Evolutionary conservation across 2,797 vertebrate species (phyloP).

Genomic region (Poeciliopsis infans): DNA sequence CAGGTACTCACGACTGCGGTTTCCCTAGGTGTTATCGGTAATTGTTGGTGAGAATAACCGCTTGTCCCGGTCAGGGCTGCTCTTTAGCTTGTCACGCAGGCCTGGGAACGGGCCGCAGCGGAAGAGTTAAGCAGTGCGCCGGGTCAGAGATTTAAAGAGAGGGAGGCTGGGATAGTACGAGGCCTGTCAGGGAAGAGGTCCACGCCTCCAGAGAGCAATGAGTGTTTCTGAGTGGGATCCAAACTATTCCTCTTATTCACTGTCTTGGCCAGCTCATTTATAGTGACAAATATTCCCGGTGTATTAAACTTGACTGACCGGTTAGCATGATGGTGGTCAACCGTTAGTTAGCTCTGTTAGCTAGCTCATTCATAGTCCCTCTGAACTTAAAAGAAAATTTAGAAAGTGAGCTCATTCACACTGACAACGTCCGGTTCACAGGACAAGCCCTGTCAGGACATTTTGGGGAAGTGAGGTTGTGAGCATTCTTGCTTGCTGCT

Average conservation of each 20-base stretch:
- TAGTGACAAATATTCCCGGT: slow-evolving; percentile 1
- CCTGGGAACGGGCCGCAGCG: slow-evolving; percentile 70
- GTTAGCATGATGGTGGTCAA: slow-evolving; percentile 32
- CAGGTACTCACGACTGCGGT: slow-evolving; percentile 63
- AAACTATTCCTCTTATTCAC: slow-evolving; percentile 8
- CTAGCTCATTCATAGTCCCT: slow-evolving; percentile 61
- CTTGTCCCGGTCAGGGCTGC: slow-evolving; percentile 20
- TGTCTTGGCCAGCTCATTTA: slow-evolving; percentile 3
- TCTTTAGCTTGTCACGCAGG: slow-evolving; percentile 55
- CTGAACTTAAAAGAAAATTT: slow-evolving; percentile 19
- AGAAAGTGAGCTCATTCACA: neutral
- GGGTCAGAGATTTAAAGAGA: slow-evolving; percentile 72
- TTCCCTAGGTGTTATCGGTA: neutral
- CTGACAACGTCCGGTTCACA: neutral
- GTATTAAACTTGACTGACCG: slow-evolving; percentile 39
- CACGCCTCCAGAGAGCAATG: slow-evolving; percentile 44
- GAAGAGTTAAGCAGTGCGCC: slow-evolving; percentile 48
- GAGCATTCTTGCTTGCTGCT: slow-evolving; percentile 36
- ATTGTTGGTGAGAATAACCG: slow-evolving; percentile 6
- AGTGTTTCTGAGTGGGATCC: neutral
- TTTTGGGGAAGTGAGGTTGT: slow-evolving; percentile 16
- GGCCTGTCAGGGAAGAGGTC: slow-evolving; percentile 51
- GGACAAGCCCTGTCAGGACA: neutral
- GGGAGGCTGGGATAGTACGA: slow-evolving; percentile 54
- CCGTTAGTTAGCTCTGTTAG: slow-evolving; percentile 50